These are phyloP conservation scores for Muscicapa adusta DNA, from an alignment of 2,113 vertebrate genomes.

Conservation along the genomic window DNA sequence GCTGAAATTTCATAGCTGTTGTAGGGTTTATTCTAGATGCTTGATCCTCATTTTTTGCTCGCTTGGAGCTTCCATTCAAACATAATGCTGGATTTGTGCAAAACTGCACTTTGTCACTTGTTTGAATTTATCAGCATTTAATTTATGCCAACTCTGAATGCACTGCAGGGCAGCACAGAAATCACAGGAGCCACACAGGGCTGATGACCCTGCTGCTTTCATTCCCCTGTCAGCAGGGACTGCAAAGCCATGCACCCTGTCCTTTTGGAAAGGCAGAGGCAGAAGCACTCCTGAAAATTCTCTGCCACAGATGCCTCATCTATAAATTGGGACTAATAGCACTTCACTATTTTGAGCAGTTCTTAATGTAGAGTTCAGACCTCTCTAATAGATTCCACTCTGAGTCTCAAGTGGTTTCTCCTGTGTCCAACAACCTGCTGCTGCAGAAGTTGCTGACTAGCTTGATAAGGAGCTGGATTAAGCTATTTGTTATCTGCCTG, in stretches of 20 bases:
- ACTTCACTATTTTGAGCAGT: constrained; percentile 27
- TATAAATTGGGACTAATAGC: constrained; percentile 53
- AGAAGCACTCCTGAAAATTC: constrained; percentile 1
- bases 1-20: constrained; percentile 62
- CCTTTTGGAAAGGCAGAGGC: neutral
- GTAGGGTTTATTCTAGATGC: constrained; percentile 30
- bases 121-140: constrained; percentile 44
- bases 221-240: neutral
- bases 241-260: neutral
- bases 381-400: constrained; percentile 38
- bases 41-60: constrained; percentile 38
- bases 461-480: constrained; percentile 55
- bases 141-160: neutral
- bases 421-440: constrained; percentile 32
- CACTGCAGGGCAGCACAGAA: neutral
- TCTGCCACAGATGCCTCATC: neutral
- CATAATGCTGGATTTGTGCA: constrained; percentile 10
- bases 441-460: constrained; percentile 45
- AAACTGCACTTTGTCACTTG: neutral
- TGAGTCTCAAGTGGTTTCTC: constrained; percentile 38
- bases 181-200: neutral
- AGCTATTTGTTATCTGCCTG: constrained; percentile 52
- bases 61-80: constrained; percentile 33
- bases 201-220: neutral
- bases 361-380: constrained; percentile 48